phyloP scores from a whole-genome alignment of 2,888 invertebrate species.

The Julus scandinavius region DNA sequence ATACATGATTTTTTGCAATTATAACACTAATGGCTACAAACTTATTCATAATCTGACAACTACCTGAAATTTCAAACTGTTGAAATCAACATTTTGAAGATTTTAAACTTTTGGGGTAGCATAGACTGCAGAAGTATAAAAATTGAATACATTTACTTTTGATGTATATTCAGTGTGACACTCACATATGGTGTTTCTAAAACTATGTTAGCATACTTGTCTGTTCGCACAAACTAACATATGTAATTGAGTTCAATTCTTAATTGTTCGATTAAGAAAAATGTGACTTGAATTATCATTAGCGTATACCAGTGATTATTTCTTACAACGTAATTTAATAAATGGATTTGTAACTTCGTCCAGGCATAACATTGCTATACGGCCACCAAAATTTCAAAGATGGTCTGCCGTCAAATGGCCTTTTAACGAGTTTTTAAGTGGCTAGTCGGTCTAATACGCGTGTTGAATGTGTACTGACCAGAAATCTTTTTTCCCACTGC shows the following conservation, averaged over 20 bases:
- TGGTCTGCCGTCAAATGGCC: not conserved
- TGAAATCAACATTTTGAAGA: no score
- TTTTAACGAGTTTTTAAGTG: slow-evolving; percentile 46
- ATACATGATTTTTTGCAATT: no score
- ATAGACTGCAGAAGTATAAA: no score
- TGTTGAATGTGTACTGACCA: slow-evolving; percentile 20
- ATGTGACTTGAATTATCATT: not conserved
- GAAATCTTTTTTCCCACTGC: slow-evolving; percentile 7
- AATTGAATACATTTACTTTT: no score
- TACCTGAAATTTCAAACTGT: no score
- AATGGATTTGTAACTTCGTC: not conserved
- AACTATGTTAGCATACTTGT: no score
- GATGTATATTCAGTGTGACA: no score
- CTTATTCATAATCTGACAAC: no score
- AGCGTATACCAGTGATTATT: not conserved
- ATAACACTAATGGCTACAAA: no score
- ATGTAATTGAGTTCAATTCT: not conserved
- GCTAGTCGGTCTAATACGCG: slow-evolving; percentile 20
- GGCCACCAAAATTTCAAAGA: not conserved
- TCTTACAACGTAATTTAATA: not conserved
- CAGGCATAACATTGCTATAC: not conserved
- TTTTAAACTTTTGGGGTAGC: no score
- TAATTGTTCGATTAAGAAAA: not conserved
- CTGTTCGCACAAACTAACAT: no score
- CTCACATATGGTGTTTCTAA: no score